Evolutionary conservation across 2,113 vertebrate genomes (phyloP).

Genomic region (Prunella fulvescens): DNA sequence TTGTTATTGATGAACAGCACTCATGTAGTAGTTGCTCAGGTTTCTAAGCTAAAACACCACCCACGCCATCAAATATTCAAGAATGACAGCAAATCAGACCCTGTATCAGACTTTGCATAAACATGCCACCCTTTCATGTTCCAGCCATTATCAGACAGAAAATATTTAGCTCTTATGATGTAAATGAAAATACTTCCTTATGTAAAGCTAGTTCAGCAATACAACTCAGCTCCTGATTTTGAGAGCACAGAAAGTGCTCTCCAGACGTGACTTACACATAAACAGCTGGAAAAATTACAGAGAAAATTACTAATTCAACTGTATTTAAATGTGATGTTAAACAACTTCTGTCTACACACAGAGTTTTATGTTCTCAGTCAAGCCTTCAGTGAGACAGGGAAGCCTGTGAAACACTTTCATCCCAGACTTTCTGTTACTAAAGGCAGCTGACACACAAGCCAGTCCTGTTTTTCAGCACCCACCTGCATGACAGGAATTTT

Average conservation of each 20-base stretch:
- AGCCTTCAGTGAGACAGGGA: background rate
- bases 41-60: background rate
- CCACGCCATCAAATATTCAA: background rate
- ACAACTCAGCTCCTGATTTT: background rate
- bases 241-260: background rate
- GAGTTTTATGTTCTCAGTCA: conserved; percentile 4
- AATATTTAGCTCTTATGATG: background rate
- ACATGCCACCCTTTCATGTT: background rate
- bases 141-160: background rate
- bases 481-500: conserved; percentile 38
- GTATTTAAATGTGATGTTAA: background rate
- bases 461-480: conserved; percentile 31
- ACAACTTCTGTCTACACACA: background rate
- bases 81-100: background rate
- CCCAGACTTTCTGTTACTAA: background rate
- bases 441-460: background rate
- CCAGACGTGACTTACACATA: background rate
- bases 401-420: conserved; percentile 11
- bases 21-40: background rate
- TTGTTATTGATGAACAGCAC: background rate
- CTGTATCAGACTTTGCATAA: background rate
- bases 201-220: background rate
- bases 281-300: conserved; percentile 1
- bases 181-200: background rate
- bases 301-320: background rate